Evolutionary conservation across 2,888 invertebrate species (phyloP), one percentile per base, ranked within the genome.

Genomic region (Dendrolimus houi): DNA sequence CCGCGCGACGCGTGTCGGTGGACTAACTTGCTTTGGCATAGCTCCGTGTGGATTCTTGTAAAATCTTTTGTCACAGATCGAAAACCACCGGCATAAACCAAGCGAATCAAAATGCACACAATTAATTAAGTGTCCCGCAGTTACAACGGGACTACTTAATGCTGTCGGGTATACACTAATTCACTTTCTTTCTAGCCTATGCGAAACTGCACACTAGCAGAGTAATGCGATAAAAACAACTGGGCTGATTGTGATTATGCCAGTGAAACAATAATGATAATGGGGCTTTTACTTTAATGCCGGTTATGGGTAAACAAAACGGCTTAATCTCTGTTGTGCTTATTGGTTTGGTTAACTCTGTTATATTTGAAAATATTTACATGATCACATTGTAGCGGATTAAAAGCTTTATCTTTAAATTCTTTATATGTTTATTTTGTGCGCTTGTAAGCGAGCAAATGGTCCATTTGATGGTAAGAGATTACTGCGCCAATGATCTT

Each of bases 181-280:
- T 84, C 81, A 86, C 85, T 87, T 86, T 87, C 85, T 87, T 86
- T 87, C 85, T 80, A 80, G 73, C 63, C 63, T 29, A 29, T 65
- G 67, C 70, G 67, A 71, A 70, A 69, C 66, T 72, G 68, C 66
- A 70, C 66, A 67, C 66, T 65, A 70, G 66, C 68, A 68, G 71
- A 64, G 65, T 63, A 62, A 64, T 70, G 63, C 68, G 69, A 71
- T 70, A 75, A 64, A 68, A 73, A 71, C 67, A 67, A 71, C 68
- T 63, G 67, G 68, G 62, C 64, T 60, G 70, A 75, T 72, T 71
- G 73, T 68, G 64, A 76, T 72, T 71, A 74, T 68, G 64, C 66
- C 64, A 67, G 64, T 65, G 60, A 63, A 68, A 60, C 62, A 65
- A 47, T 47, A 47, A 47, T 47, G 47, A 47, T 47, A 47, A 47